phyloP scores from a whole-genome alignment of 1,140 invertebrate species.

The Zaprionus ghesquierei region DNA sequence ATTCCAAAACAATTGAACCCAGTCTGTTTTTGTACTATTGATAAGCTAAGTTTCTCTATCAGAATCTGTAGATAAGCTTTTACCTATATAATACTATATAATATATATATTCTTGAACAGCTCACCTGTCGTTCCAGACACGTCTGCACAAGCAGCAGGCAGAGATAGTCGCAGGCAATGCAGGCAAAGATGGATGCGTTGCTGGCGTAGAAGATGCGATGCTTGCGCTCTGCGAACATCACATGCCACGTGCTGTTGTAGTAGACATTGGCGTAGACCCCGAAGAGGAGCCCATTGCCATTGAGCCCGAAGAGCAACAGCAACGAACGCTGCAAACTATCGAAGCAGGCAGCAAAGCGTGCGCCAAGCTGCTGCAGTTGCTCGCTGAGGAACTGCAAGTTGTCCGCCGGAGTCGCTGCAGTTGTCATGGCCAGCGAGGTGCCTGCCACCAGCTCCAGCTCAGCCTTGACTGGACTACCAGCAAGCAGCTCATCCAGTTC shows the following conservation, averaged over 20 bases:
- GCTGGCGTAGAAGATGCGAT: constrained; percentile 66
- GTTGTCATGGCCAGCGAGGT: constrained; percentile 11
- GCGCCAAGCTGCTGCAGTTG: constrained; percentile 38
- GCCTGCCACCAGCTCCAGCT: constrained; percentile 10
- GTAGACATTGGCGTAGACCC: constrained; percentile 47
- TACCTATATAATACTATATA: background rate
- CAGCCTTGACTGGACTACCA: background rate
- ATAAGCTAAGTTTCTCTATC: no score
- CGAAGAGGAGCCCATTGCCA: constrained; percentile 58
- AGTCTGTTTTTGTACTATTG: no score
- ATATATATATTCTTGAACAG: background rate
- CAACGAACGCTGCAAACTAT: constrained; percentile 46
- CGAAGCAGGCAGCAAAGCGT: constrained; percentile 20
- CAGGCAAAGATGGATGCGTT: constrained; percentile 66
- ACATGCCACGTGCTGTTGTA: constrained; percentile 60
- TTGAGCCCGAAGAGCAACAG: constrained; percentile 60
- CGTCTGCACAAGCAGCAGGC: constrained; percentile 38
- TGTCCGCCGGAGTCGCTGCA: background rate
- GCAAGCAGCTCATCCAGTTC: constrained; percentile 26
- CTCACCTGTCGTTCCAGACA: constrained; percentile 52
- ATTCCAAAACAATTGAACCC: no score
- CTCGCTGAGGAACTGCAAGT: constrained; percentile 11
- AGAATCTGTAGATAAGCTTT: no score
- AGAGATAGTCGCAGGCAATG: constrained; percentile 62
- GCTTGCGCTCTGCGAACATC: constrained; percentile 49